Evolutionary conservation across 2,888 invertebrate genomes (phyloP).

Genomic region (Tipula lateralis): DNA sequence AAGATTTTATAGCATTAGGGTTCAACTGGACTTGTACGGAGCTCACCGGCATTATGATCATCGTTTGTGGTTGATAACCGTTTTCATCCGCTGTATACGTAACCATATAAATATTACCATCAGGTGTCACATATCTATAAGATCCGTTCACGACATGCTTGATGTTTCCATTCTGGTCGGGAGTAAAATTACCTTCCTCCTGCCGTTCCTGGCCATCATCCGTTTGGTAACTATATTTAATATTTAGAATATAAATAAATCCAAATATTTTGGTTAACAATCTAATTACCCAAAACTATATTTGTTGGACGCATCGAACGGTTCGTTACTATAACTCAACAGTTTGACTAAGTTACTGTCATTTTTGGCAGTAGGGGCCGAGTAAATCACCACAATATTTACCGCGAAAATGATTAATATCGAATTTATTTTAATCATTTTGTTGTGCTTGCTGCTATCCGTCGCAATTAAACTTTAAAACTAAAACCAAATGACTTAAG

Average conservation of each 20-base stretch:
- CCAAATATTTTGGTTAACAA: no score
- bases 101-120: slow-evolving; percentile 39
- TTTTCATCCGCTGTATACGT: slow-evolving; percentile 41
- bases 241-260: no score
- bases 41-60: neutral
- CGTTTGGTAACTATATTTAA: neutral
- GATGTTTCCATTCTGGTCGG: neutral
- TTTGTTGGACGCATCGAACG: neutral
- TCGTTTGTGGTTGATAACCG: slow-evolving; percentile 32
- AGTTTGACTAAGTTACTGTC: neutral
- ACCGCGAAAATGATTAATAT: neutral
- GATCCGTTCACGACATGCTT: slow-evolving; percentile 37
- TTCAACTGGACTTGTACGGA: neutral
- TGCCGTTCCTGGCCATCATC: neutral
- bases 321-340: neutral
- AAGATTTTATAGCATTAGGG: neutral
- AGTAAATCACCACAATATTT: neutral
- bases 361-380: neutral
- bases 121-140: slow-evolving; percentile 38
- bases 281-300: neutral
- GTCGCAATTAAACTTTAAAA: neutral
- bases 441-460: neutral
- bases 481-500: neutral
- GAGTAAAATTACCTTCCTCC: neutral
- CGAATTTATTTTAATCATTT: neutral